Base-by-base conservation (phyloP, 2,888 invertebrate species). In the Prosopocoilus inquinatus region DNA sequence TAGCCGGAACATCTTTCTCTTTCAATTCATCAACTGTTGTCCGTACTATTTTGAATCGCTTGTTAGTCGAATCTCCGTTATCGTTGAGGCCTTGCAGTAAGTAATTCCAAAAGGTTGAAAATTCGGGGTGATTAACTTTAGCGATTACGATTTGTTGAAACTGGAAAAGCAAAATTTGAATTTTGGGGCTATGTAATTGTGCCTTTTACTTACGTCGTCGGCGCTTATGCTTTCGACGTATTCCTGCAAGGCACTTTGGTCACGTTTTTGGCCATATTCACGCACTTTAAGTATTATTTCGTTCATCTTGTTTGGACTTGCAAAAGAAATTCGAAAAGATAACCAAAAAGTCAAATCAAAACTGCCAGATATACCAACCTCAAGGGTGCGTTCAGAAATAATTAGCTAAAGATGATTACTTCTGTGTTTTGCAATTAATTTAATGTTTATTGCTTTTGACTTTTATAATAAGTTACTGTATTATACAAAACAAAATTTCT, bases 31-130 rank as follows among this genome's bases (percentile, higher is more conserved):
- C 67, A 28, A 76, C 57, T n/a, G 69, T 57, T n/a, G 57, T 47
- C 44, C 65, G 56, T 35, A 71, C 62, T 15, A 74, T 53, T 54
- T 64, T 59, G 55, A 70, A 66, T 47, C 74, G 64, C 60, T 73
- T 74, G 7, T 63, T 56, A 46, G 74, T 73, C 28, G 67, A 67
- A 34, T 65, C 63, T 11, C 58, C 9, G 39, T 59, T 64, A 43
- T 72, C 69, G 20, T 57, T 62, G 59, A 75, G 72, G 3, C 68
- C 64, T 53, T 67, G 66, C 9, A 76, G 57, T 43, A 75, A 62
- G 58, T 71, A 74, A 60, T 69, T 69, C 74, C 72, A 76, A 7
- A 66, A 61, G 51, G 66, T 58, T n/a, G 57, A 53, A 60, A 74
- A 74, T 50, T 63, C 67, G 12, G 68, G 33, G 53, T 55, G 63